phyloP scores from a whole-genome alignment of 2,797 vertebrate species.

The Nannoperca australis region DNA sequence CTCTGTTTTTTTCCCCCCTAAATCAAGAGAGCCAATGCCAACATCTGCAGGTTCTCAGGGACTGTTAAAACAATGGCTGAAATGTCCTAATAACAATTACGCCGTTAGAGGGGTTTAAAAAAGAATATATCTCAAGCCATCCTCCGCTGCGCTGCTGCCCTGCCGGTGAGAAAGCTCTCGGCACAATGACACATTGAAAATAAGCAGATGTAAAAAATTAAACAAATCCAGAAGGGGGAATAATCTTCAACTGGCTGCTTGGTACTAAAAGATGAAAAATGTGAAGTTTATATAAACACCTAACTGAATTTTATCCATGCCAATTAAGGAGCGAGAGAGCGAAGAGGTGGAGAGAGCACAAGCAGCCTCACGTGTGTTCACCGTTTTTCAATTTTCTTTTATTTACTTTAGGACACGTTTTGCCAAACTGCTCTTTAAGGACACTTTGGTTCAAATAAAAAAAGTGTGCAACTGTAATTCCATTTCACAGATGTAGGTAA shows the following conservation, averaged over 20 bases:
- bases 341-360: slow-evolving; percentile 65
- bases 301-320: slow-evolving; percentile 94
- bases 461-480: slow-evolving; percentile 60
- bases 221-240: slow-evolving; percentile 95
- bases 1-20: slow-evolving; percentile 83
- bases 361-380: slow-evolving; percentile 70
- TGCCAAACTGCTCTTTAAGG: slow-evolving; percentile 76
- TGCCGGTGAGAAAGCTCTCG: slow-evolving; percentile 86
- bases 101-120: slow-evolving; percentile 81
- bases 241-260: slow-evolving; percentile 92
- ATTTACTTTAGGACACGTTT: slow-evolving; percentile 84
- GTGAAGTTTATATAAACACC: slow-evolving; percentile 97
- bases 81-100: slow-evolving; percentile 90
- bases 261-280: slow-evolving; percentile 99
- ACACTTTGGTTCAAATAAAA: slow-evolving; percentile 76
- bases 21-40: slow-evolving; percentile 90
- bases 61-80: slow-evolving; percentile 90
- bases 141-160: slow-evolving; percentile 77
- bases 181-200: slow-evolving; percentile 95
- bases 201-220: slow-evolving; percentile 99
- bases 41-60: slow-evolving; percentile 98
- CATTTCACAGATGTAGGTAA: slow-evolving; percentile 69
- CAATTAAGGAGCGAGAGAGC: slow-evolving; percentile 96
- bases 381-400: slow-evolving; percentile 80
- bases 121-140: slow-evolving; percentile 84